Conservation (phyloP, 2,113 vertebrate species). For the Centropristis striata region DNA sequence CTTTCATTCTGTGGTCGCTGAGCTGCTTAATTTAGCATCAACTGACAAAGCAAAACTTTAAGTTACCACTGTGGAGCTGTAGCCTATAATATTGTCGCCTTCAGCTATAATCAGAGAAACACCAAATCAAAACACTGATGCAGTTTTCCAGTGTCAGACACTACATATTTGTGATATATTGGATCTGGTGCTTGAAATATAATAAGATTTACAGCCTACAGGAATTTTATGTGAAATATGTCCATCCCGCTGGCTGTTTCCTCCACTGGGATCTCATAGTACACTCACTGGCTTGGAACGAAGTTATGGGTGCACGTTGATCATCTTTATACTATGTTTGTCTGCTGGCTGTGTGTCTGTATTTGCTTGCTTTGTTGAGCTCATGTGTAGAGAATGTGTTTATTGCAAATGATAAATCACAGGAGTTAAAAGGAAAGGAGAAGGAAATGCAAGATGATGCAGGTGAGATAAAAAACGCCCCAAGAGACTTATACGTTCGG, state of each 20-base stretch:
- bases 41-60: slow-evolving; percentile 51
- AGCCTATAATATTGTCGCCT: slow-evolving; percentile 37
- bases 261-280: slow-evolving; percentile 16
- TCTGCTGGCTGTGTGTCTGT: slow-evolving; percentile 16
- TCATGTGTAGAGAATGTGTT: background rate
- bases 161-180: slow-evolving; percentile 44
- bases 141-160: slow-evolving; percentile 44
- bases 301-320: slow-evolving; percentile 39
- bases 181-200: slow-evolving; percentile 47
- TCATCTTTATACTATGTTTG: slow-evolving; percentile 41
- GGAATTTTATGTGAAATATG: slow-evolving; percentile 53
- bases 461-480: slow-evolving; percentile 1
- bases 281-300: slow-evolving; percentile 25
- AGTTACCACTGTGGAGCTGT: slow-evolving; percentile 11
- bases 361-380: background rate
- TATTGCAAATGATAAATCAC: slow-evolving; percentile 18
- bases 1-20: slow-evolving; percentile 19
- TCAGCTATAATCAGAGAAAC: slow-evolving; percentile 48
- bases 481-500: background rate
- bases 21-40: slow-evolving; percentile 39
- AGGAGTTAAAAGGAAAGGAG: background rate
- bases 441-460: slow-evolving; percentile 7
- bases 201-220: slow-evolving; percentile 50
- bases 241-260: slow-evolving; percentile 39
- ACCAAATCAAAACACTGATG: slow-evolving; percentile 48